phyloP scores from a whole-genome alignment of 2,888 invertebrate species.

The Aleiodes leptofemur region DNA sequence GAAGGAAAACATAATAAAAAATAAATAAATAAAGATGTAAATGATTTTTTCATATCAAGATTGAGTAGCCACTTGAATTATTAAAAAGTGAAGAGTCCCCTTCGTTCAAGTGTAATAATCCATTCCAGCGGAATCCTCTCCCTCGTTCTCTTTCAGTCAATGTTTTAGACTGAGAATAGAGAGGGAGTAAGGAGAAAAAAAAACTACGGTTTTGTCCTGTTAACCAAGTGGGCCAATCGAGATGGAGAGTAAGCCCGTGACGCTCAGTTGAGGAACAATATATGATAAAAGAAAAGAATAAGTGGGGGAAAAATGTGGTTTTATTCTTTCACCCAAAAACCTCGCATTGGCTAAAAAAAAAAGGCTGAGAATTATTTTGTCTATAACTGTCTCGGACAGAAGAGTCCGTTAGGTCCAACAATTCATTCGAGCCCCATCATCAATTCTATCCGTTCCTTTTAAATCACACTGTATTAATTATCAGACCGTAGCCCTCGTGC shows the following conservation, averaged over 20 bases:
- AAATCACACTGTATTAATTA: not conserved
- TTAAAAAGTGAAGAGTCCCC: too few relatives aligned
- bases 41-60: too few relatives aligned
- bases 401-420: slow-evolving; percentile 50
- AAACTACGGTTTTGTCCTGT: slow-evolving; percentile 71
- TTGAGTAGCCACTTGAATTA: too few relatives aligned
- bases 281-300: slow-evolving; percentile 5
- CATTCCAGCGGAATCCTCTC: not conserved
- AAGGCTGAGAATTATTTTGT: not conserved
- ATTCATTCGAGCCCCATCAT: too few relatives aligned
- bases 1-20: not conserved
- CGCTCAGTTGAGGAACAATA: not conserved
- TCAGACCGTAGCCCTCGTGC: not conserved
- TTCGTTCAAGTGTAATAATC: too few relatives aligned
- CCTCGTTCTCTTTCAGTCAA: not conserved
- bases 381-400: slow-evolving; percentile 38
- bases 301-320: not conserved
- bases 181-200: not conserved
- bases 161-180: too few relatives aligned
- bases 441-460: too few relatives aligned
- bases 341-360: too few relatives aligned
- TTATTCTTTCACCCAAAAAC: not conserved
- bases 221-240: slow-evolving; percentile 74
- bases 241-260: slow-evolving; percentile 70
- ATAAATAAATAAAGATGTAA: not conserved